These are phyloP conservation scores for Tragelaphus buxtoni DNA, from an alignment of 2,113 vertebrate species.

Conservation along the genomic window DNA sequence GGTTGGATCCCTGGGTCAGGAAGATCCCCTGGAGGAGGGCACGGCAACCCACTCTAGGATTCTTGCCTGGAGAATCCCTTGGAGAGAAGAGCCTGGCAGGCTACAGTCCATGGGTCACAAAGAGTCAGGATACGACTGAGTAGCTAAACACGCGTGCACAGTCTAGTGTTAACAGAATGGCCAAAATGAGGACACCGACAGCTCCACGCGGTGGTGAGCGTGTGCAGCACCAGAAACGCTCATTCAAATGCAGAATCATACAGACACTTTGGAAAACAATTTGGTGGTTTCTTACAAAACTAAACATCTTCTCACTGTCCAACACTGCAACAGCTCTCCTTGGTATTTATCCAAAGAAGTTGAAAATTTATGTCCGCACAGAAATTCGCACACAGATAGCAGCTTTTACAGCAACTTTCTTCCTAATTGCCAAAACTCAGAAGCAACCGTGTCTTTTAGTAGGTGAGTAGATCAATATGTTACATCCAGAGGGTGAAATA, in stretches of 20 bases:
- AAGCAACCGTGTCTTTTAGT: neutral
- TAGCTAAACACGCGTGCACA: fast-evolving
- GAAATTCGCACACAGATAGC: neutral
- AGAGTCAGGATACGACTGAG: neutral
- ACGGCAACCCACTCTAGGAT: neutral
- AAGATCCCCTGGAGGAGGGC: neutral
- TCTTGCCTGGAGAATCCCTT: neutral
- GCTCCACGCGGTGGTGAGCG: too few species aligned
- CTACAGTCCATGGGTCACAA: neutral
- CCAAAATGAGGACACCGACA: neutral
- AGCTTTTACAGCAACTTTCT: neutral
- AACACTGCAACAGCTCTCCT: neutral
- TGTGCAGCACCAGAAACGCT: neutral
- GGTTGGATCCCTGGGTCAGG: neutral
- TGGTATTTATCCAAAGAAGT: neutral
- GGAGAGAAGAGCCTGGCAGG: neutral
- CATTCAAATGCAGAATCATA: neutral
- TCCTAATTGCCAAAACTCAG: neutral
- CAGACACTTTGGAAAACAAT: neutral
- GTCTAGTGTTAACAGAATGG: neutral
- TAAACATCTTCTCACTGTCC: neutral
- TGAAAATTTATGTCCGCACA: neutral
- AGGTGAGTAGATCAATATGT: neutral
- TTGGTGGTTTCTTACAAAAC: neutral
- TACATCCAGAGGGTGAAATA: neutral